A percentile compares a stretch with the other conserved stretches of the same genome.
phyloP scores from a whole-genome alignment of 2,113 vertebrate species.

The Puffinus mauretanicus region DNA sequence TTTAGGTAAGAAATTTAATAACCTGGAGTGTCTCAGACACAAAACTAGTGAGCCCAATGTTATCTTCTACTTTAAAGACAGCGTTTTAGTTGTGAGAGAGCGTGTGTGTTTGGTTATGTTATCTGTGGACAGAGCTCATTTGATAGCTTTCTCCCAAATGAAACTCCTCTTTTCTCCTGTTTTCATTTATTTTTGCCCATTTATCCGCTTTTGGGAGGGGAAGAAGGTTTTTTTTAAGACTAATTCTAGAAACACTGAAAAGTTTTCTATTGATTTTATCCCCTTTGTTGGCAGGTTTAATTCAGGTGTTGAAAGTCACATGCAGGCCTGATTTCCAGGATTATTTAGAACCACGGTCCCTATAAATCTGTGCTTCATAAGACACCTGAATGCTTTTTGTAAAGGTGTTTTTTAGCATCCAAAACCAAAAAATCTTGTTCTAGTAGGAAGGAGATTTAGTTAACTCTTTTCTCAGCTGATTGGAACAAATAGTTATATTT shows the following conservation, averaged over 20 bases:
- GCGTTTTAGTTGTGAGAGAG: neutral
- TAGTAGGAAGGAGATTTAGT: neutral
- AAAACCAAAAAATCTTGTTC: neutral
- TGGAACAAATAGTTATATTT: neutral
- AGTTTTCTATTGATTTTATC: neutral
- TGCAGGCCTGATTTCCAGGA: neutral
- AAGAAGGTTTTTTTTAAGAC: neutral
- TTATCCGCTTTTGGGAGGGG: neutral
- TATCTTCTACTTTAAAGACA: neutral
- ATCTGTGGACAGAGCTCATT: neutral
- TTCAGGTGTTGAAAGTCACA: neutral
- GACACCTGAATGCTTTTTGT: neutral
- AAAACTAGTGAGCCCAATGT: neutral
- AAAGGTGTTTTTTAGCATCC: neutral
- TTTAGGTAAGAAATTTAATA: neutral
- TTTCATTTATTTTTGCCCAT: neutral
- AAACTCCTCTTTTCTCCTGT: neutral
- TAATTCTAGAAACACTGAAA: neutral
- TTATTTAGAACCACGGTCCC: neutral
- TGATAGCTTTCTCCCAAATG: neutral
- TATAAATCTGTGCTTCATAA: neutral
- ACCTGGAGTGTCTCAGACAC: neutral
- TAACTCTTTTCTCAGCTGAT: neutral
- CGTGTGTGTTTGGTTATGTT: neutral
- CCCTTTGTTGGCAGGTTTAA: neutral